Conservation (phyloP, 2,113 vertebrate species). For the Prunella fulvescens region DNA sequence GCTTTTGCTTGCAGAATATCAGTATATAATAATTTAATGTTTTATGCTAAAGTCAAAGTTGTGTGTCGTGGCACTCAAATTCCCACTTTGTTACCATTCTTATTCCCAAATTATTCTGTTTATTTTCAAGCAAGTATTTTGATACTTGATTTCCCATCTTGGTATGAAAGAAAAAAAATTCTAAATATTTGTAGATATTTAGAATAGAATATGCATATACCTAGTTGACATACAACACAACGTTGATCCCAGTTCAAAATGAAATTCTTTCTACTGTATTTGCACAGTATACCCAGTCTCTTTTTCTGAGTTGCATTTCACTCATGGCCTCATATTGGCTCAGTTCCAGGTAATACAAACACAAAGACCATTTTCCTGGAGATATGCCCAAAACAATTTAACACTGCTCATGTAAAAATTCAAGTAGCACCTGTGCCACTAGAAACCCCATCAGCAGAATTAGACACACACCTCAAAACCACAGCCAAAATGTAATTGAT, state of each 20-base stretch:
- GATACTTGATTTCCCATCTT: not conserved
- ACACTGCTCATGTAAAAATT: not conserved
- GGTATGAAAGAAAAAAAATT: not conserved
- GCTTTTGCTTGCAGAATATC: not conserved
- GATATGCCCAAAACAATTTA: not conserved
- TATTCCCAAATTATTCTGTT: not conserved
- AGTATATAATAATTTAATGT: not conserved
- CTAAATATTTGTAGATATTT: not conserved
- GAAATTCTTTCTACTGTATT: not conserved
- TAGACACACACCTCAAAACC: not conserved
- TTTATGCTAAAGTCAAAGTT: not conserved
- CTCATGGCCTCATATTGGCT: not conserved
- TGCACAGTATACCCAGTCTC: not conserved
- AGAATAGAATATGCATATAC: not conserved
- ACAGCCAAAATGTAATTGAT: not conserved
- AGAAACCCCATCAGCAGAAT: not conserved
- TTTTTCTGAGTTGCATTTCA: not conserved
- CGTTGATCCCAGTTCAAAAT: not conserved
- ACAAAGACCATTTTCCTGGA: not conserved
- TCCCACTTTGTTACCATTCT: not conserved
- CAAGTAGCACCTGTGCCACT: not conserved
- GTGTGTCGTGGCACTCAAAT: not conserved
- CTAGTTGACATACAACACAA: not conserved
- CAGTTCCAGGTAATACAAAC: not conserved
- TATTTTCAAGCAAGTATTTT: not conserved